Conservation (phyloP, 2,797 vertebrate genomes). For the Gymnoscopelus microlampas region DNA sequence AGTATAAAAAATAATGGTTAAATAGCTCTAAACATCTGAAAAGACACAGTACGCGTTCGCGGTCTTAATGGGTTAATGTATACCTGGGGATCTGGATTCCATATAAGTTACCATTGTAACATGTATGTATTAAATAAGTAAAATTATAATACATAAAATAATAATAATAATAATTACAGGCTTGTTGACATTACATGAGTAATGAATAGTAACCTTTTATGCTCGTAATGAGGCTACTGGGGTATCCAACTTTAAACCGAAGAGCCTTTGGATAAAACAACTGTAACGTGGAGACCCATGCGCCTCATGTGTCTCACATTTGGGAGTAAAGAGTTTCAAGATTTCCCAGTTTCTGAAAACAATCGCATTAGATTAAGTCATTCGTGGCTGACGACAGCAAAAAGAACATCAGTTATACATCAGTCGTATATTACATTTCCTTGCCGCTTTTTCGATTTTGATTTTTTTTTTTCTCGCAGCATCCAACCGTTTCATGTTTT, state of each 20-base stretch:
- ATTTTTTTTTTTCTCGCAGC: background rate
- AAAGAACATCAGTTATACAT: background rate
- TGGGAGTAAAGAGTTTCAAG: too few relatives aligned
- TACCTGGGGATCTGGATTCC: conserved; percentile 22
- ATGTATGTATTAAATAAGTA: background rate
- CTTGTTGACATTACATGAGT: background rate
- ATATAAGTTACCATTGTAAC: conserved; percentile 14
- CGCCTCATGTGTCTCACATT: too few relatives aligned
- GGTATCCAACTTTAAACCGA: background rate
- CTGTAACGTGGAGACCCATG: too few relatives aligned
- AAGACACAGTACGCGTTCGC: too few relatives aligned
- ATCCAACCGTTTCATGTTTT: background rate
- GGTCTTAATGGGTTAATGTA: too few relatives aligned
- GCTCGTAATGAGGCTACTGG: background rate
- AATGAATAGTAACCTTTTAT: background rate
- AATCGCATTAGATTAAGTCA: background rate
- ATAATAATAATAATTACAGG: too few relatives aligned
- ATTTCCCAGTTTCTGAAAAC: background rate
- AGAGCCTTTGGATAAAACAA: too few relatives aligned
- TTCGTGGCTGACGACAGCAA: background rate
- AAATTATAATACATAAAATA: too few relatives aligned
- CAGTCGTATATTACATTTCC: background rate
- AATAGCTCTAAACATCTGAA: too few relatives aligned
- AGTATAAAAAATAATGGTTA: too few relatives aligned
- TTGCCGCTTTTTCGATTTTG: background rate